A percentile compares a stretch with the other conserved stretches of the same genome.
These are phyloP conservation scores for Tetanocera ferruginea DNA, from an alignment of 2,888 invertebrate species.

Conservation along the genomic window DNA sequence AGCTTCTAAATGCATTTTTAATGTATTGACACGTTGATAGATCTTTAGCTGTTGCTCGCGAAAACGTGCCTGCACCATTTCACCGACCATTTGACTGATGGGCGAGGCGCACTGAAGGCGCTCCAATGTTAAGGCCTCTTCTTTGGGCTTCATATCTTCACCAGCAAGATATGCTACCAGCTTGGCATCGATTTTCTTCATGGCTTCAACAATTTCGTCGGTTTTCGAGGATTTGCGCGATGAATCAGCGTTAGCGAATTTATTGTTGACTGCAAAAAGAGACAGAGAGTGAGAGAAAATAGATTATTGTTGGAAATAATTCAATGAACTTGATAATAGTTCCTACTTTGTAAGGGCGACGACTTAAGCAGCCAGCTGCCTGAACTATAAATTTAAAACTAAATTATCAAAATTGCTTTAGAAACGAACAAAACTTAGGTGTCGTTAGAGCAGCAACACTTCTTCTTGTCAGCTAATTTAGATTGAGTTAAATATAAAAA, in stretches of 20 bases:
- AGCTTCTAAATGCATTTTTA: slow-evolving; percentile 62
- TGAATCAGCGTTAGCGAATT: slow-evolving; percentile 1
- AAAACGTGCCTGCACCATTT: slow-evolving; percentile 33
- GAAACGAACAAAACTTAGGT: neutral
- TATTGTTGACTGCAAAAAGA: slow-evolving; percentile 44
- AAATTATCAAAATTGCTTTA: neutral
- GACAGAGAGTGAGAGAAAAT: neutral
- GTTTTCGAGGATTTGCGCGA: slow-evolving; percentile 49
- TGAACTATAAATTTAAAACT: neutral
- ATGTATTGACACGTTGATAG: slow-evolving; percentile 56
- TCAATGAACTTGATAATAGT: neutral
- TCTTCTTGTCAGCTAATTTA: neutral
- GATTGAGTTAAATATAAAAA: neutral
- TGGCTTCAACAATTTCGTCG: slow-evolving; percentile 64
- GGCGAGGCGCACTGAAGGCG: slow-evolving; percentile 44
- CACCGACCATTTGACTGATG: slow-evolving; percentile 23
- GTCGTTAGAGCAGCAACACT: neutral
- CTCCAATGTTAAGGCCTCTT: slow-evolving; percentile 53
- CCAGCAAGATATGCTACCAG: slow-evolving; percentile 61
- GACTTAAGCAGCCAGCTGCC: neutral
- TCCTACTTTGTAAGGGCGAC: neutral
- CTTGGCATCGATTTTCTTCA: slow-evolving; percentile 64
- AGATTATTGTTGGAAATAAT: neutral
- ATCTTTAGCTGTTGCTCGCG: slow-evolving; percentile 51
- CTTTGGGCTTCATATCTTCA: slow-evolving; percentile 49